Evolutionary conservation across 2,888 invertebrate species (phyloP).

Genomic region (Volucella inflata): DNA sequence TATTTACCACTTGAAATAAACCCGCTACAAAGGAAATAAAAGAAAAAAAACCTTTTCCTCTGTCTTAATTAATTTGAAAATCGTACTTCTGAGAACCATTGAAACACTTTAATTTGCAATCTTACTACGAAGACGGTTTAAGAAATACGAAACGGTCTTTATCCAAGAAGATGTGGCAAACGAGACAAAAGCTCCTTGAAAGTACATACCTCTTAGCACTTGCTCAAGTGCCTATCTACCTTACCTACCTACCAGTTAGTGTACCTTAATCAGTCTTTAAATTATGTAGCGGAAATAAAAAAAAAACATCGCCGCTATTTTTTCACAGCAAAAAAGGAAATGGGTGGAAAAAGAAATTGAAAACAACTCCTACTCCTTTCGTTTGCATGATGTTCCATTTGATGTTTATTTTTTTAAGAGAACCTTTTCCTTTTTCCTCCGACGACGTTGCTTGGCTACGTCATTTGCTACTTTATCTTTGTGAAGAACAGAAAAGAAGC

Average conservation of each 20-base stretch:
- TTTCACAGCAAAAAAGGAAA: constrained; percentile 15
- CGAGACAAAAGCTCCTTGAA: neutral
- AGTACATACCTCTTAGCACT: constrained; percentile 12
- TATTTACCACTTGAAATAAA: constrained; percentile 11
- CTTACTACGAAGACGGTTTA: neutral
- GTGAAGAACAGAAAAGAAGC: neutral
- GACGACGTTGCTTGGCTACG: neutral
- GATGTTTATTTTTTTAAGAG: constrained; percentile 30
- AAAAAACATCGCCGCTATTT: constrained; percentile 28
- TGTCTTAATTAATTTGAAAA: constrained; percentile 52
- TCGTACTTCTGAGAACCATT: constrained; percentile 42
- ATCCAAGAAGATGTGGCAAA: constrained; percentile 4
- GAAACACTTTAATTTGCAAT: constrained; percentile 32
- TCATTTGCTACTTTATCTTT: constrained; percentile 13
- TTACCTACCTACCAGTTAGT: constrained; percentile 50
- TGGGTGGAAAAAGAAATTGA: neutral
- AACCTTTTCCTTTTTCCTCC: constrained; percentile 26
- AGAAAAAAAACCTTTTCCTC: constrained; percentile 1
- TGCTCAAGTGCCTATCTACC: constrained; percentile 18
- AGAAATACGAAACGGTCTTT: constrained; percentile 10
- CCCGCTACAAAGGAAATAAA: neutral
- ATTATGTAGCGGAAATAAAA: constrained; percentile 57
- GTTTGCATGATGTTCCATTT: constrained; percentile 19
- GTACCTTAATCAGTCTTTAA: constrained; percentile 55
- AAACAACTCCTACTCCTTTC: neutral